Base-by-base conservation (phyloP, 2,797 vertebrate genomes). In the Oreochromis grahami region DNA sequence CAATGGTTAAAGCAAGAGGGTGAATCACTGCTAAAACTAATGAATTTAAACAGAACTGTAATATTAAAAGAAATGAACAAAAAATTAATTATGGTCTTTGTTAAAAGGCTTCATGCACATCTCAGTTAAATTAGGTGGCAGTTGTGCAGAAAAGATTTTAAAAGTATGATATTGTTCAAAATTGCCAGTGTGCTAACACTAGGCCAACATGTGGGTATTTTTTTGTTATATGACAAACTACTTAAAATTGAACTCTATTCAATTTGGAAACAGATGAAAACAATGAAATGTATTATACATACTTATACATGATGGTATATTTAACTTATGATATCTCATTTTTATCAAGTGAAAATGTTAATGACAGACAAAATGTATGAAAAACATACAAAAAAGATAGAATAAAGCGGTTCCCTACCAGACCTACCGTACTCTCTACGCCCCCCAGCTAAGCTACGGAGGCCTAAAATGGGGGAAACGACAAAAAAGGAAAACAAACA, bases 381-480 rank as follows among this genome's bases (percentile, higher is more conserved):
- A 93, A 91, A 94, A 96, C 95, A 96, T 89, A 94, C 76, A 96
- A 93, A 94, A 94, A 95, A 91, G 84, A 83, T 82, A 92, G 82
- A 95, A 94, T 91, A 96, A 95, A 95, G 82, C 76, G 43, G 84
- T 93, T 91, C 95, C 96, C 96, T 97, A 95, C 95, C 94, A 93
- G 95, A 97, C 96, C 96, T 97, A 96, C 96, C 96, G 96, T 97
- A 96, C 94, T 94, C 92, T 95, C 94, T 96, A 96, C 95, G 95
- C 95, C 96, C 96, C 95, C 95, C 95, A 94, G 96, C 96, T 97
- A 96, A 97, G 93, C 96, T 97, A 97, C 92, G 95, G 94, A 88
- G 90, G 95, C 96, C 96, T 96, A 92, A 94, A 97, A 95, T 92
- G 84, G 82, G 91, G 65, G 79, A 74, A 56, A 77, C 83, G 81